A percentile compares a stretch with the other conserved stretches of the same genome.
phyloP scores from a whole-genome alignment of 2,888 invertebrate species.

The Lobophora halterata region DNA sequence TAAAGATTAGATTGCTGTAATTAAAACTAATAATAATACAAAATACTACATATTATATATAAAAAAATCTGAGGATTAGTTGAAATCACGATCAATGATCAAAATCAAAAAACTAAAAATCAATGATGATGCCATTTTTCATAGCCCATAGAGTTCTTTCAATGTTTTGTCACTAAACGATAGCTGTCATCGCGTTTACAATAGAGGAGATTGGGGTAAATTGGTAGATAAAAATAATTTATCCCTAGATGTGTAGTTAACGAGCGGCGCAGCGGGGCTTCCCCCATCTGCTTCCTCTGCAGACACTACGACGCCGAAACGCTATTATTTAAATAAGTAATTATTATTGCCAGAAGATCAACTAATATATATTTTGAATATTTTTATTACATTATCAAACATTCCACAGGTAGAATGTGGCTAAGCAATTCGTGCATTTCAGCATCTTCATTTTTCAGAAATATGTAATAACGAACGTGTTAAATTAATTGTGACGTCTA shows the following conservation, averaged over 20 bases:
- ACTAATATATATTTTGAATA: conserved; percentile 33
- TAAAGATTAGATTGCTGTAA: too few species aligned
- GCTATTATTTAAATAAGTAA: conserved; percentile 45
- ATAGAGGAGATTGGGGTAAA: conserved; percentile 74
- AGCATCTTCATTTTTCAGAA: too few species aligned
- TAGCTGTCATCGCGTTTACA: conserved; percentile 63
- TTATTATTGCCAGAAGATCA: conserved; percentile 51
- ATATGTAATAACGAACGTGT: too few species aligned
- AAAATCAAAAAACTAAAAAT: too few species aligned
- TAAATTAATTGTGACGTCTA: too few species aligned
- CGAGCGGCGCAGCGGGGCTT: conserved; percentile 65
- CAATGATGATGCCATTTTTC: conserved; percentile 19
- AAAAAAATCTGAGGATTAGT: conserved; percentile 31
- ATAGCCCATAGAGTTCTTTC: conserved; percentile 9
- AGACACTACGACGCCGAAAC: conserved; percentile 57
- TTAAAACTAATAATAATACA: too few species aligned
- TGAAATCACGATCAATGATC: too few species aligned
- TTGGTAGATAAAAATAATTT: conserved; percentile 77
- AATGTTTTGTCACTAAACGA: conserved; percentile 48
- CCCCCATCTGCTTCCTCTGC: conserved; percentile 60
- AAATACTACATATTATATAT: too few species aligned
- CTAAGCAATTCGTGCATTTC: too few species aligned
- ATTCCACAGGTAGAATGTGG: too few species aligned
- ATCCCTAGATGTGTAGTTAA: conserved; percentile 69
- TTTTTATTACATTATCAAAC: conserved; percentile 1